Base-by-base conservation (phyloP, 2,888 invertebrate genomes). In the Ernsta delagoae region DNA sequence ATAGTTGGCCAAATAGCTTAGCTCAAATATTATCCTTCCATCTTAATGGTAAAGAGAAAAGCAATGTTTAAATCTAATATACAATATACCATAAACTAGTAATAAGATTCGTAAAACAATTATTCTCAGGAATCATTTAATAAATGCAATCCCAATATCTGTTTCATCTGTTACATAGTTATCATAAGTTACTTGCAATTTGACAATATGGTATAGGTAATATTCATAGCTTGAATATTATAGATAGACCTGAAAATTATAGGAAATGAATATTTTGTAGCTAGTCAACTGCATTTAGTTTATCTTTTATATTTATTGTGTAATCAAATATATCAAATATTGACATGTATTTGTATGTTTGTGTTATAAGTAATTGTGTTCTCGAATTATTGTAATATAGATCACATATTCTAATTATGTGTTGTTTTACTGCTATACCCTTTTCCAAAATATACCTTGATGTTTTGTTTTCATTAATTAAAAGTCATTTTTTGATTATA, bases 231-330 rank as follows among this genome's bases (percentile, higher is more conserved):
- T 56, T 65, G 65, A 65, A 53, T 67, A 53, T 12, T n/a, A 53
- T 39, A 53, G 65, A 67, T 72, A 68, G 72, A 62, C 45, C 57
- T 67, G 61, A 65, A 53, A 53, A 53, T 50, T 65, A 63, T 65
- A 57, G 62, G 39, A 59, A 57, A 64, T 56, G 59, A 63, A 71
- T 64, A 71, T 64, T 45, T 48, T 66, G n/a, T 70, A 71, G 56
- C 72, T 72, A 72, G 72, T 72, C 65, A 66, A 66, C 50, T 59
- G 59, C 59, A 66, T 66, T 66, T 66, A 59, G 41, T 63, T 63
- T 57, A 43, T 41, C n/a, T 63, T 54, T 63, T 43, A n/a, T 60
- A 11, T 12, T 60, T 48, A 45, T 45, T 45, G 48, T 11, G 31
- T 54, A 65, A 57, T 45, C 31, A 39, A 48, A 41, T 39, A 59